A percentile compares a stretch with the other conserved stretches of the same genome.
phyloP scores from a whole-genome alignment of 1,140 invertebrate genomes.

The Rhopalosiphum padi region DNA sequence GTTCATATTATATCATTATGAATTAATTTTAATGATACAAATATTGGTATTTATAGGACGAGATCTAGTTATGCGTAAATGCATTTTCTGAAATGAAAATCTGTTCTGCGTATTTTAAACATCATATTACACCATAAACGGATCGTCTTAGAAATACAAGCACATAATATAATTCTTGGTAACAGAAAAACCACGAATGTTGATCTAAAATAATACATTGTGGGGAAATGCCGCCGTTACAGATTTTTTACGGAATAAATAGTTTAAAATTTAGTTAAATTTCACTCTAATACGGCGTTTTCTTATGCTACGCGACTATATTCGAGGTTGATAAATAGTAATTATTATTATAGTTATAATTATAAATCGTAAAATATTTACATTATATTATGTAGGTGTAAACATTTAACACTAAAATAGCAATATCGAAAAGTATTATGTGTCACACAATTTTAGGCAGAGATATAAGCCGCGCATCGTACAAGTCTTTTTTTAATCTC shows the following conservation, averaged over 20 bases:
- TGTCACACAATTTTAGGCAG: not conserved
- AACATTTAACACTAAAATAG: not conserved
- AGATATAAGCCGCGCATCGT: not conserved
- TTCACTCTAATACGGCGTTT: too few relatives aligned
- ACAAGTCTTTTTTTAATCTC: not conserved
- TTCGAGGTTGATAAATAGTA: not conserved
- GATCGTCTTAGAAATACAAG: not conserved
- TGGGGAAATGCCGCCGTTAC: too few relatives aligned
- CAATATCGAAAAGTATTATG: not conserved
- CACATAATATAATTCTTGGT: not conserved
- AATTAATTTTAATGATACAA: too few relatives aligned
- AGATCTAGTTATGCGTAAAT: too few relatives aligned
- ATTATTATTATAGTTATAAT: not conserved
- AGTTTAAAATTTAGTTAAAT: too few relatives aligned
- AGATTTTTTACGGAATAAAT: too few relatives aligned
- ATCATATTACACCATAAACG: too few relatives aligned
- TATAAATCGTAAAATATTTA: not conserved
- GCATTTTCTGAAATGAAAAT: too few relatives aligned
- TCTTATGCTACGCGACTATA: not conserved
- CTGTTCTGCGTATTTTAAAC: too few relatives aligned
- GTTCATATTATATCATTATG: not conserved
- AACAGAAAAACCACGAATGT: not conserved
- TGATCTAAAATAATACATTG: not conserved
- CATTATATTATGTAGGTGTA: not conserved
- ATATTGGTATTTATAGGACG: not conserved